Evolutionary conservation across 2,113 vertebrate species (phyloP).

Genomic region (Malurus cyaneus): DNA sequence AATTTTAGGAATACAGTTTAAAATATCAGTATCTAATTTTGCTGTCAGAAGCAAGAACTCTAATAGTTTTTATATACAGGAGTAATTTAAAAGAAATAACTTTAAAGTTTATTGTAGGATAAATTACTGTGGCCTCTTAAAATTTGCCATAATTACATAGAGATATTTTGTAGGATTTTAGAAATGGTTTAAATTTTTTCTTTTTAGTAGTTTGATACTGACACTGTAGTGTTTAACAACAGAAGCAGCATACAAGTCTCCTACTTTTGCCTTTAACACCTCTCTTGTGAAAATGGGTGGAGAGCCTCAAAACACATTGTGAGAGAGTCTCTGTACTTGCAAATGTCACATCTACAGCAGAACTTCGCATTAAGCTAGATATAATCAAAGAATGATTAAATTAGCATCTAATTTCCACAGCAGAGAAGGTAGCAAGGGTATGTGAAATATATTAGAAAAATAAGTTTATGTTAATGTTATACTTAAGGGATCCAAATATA

Average conservation of each 20-base stretch:
- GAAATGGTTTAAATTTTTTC: not conserved
- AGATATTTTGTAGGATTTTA: not conserved
- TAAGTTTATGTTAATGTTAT: not conserved
- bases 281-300: conserved; percentile 73
- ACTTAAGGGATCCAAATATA: not conserved
- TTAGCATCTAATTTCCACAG: conserved; percentile 65
- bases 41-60: not conserved
- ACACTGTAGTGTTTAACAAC: conserved; percentile 65
- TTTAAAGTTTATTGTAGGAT: not conserved
- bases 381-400: conserved; percentile 75
- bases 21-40: not conserved
- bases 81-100: not conserved
- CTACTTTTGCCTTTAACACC: conserved; percentile 69
- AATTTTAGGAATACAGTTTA: not conserved
- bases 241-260: conserved; percentile 72
- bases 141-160: not conserved
- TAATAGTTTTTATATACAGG: not conserved
- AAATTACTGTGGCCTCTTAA: not conserved
- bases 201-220: not conserved
- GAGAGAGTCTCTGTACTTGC: conserved; percentile 66
- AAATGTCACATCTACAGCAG: conserved; percentile 73
- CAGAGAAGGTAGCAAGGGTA: conserved; percentile 71
- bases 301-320: conserved; percentile 67
- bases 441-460: conserved; percentile 14
- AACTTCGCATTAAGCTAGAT: conserved; percentile 79